Base-by-base conservation (phyloP, 1,140 invertebrate species). In the Lysiphlebus fabarum region DNA sequence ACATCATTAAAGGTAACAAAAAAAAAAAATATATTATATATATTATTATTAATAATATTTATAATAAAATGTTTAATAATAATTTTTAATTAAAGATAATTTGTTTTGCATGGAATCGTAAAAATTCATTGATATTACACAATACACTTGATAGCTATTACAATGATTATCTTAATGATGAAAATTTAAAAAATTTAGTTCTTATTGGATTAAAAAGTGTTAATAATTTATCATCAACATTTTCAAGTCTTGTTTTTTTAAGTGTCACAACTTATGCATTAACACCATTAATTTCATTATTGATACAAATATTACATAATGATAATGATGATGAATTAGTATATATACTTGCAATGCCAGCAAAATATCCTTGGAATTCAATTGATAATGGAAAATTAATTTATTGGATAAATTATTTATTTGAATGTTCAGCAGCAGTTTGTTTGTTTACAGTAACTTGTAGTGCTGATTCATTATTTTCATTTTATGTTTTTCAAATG, bases 401-500 rank as follows among this genome's bases (percentile, higher is more conserved):
- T 17, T 65, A 64, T 37, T 45, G 61, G 36, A 26, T 49, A 9
- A 48, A 66, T 7, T 67, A 54, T n/a, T n/a, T 34, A 1, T 57
- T 62, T 14, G 62, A 67, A 17, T 0, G 51, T 3, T 42, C 58
- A 3, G 38, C 53, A 14, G 10, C 38, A 10, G 56, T 58, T 9
- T 57, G 47, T 33, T 6, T 67, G 5, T 51, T 59, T 36, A 47
- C 7, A 5, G 40, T 65, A 12, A 65, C 63, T 4, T 26, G 11
- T 3, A 59, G 65, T 1, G 62, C 66, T 7, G 67, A 71, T 14
- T 47, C 57, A 4, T 34, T 65, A 11, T 70, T 67, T 26, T 61
- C 64, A 5, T 48, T 65, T 17, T 63, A 65, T 8, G 36, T 63
- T 33, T 63, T 69, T 26, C 69, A 70, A 49, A 66, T 73, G 7